Conservation (phyloP, 2,113 vertebrate genomes). For the Geococcyx californianus region DNA sequence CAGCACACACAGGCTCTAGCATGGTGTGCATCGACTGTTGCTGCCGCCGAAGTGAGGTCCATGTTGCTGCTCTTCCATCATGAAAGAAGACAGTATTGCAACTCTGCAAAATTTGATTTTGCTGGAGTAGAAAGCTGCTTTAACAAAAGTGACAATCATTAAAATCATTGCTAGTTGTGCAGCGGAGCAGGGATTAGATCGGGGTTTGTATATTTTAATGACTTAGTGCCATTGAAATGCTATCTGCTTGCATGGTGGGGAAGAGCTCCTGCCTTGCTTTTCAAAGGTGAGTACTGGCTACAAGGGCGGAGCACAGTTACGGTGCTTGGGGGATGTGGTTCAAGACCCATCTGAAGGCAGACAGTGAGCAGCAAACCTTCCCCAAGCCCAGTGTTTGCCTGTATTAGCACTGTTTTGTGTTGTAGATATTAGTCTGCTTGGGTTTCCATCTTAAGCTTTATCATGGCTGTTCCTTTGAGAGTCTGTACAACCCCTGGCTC, state of each 20-base stretch:
- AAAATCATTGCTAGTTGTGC: neutral
- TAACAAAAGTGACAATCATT: neutral
- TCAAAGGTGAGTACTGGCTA: neutral
- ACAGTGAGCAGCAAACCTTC: neutral
- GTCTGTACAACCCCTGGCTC: neutral
- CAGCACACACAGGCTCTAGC: fast-evolving
- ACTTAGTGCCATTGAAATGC: neutral
- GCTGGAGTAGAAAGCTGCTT: neutral
- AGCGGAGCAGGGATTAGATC: neutral
- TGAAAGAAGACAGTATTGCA: neutral
- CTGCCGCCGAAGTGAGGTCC: neutral
- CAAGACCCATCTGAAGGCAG: neutral
- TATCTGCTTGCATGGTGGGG: neutral
- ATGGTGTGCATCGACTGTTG: fast-evolving
- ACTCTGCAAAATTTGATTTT: neutral
- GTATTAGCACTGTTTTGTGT: neutral
- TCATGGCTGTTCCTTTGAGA: neutral
- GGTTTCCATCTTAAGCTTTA: neutral
- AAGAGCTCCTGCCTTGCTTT: neutral
- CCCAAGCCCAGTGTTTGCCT: neutral
- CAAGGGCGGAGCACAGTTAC: fast-evolving
- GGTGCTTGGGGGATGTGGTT: fast-evolving
- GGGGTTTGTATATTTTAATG: neutral
- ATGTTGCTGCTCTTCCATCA: neutral
- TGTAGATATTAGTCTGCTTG: neutral